Percentiles rank a stretch among this genome's conserved stretches.
phyloP scores from a whole-genome alignment of 2,888 invertebrate genomes.

The Strigamia transsilvanica region DNA sequence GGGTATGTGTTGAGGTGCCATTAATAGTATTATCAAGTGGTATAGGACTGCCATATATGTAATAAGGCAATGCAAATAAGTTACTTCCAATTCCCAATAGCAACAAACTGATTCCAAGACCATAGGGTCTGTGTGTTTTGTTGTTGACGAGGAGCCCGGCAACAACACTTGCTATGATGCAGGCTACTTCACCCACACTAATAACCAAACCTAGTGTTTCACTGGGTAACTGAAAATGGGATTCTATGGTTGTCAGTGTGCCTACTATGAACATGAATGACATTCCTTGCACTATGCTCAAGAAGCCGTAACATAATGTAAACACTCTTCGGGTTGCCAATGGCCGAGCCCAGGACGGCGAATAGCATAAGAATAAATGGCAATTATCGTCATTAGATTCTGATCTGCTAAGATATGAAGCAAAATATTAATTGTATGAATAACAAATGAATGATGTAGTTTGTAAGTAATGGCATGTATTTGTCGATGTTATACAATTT shows the following conservation, averaged over 20 bases:
- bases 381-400: background rate
- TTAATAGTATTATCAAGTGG: background rate
- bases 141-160: background rate
- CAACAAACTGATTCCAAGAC: background rate
- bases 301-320: background rate
- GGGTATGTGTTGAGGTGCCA: background rate
- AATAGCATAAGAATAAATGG: background rate
- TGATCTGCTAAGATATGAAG: background rate
- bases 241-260: background rate
- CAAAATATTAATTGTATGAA: background rate
- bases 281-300: slow-evolving; percentile 6
- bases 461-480: too few species aligned
- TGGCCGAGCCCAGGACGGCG: background rate
- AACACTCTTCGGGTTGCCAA: background rate
- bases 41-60: background rate
- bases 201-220: background rate
- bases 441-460: too few species aligned
- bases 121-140: background rate
- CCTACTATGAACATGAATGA: background rate
- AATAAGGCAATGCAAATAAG: slow-evolving; percentile 7
- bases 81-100: background rate
- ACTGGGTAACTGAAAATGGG: slow-evolving; percentile 2
- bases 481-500: too few species aligned
- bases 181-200: background rate
- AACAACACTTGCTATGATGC: background rate